Evolutionary conservation across 2,113 vertebrate genomes (phyloP).

Genomic region (Phalacrocorax brasilianus): DNA sequence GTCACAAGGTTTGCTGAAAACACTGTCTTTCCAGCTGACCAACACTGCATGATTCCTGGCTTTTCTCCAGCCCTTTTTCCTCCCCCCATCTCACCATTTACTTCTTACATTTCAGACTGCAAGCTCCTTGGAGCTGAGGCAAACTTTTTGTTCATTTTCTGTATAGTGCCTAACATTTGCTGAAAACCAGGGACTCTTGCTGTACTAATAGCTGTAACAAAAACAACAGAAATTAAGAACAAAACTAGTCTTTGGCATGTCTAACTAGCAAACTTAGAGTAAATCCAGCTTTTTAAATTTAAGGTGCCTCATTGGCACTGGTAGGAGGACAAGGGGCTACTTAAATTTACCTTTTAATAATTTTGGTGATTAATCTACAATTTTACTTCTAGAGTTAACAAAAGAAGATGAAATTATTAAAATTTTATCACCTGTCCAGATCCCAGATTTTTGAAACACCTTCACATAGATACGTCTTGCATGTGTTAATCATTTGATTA

Average conservation of each 20-base stretch:
- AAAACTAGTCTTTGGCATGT: background rate
- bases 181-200: background rate
- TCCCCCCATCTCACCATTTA: background rate
- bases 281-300: background rate
- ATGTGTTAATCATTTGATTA: slow-evolving; percentile 83
- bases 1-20: background rate
- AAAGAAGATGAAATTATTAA: background rate
- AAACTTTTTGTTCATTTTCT: background rate
- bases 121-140: background rate
- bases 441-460: slow-evolving; percentile 81
- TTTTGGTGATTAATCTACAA: background rate
- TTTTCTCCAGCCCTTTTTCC: background rate
- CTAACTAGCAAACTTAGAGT: background rate
- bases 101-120: background rate
- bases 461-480: slow-evolving; percentile 73
- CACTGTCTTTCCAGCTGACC: background rate
- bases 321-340: background rate
- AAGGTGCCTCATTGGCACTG: background rate
- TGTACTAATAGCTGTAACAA: background rate
- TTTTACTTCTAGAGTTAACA: background rate
- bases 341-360: background rate
- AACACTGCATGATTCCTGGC: background rate
- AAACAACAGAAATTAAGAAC: background rate
- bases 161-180: background rate
- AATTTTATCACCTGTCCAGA: slow-evolving; percentile 72